Conservation (phyloP, 2,888 invertebrate genomes). For the Meiosimyza decipiens region DNA sequence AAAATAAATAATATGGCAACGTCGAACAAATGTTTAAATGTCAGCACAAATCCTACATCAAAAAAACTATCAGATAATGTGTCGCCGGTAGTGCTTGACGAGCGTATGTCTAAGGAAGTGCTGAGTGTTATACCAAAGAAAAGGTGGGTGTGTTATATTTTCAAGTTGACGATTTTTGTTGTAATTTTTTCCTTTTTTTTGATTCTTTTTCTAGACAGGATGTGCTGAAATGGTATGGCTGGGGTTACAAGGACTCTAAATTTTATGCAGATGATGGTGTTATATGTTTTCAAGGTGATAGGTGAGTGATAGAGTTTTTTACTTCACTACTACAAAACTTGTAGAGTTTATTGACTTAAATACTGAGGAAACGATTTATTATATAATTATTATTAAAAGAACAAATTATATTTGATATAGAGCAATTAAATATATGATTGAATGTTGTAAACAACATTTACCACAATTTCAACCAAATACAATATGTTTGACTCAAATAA, state of each 20-base stretch:
- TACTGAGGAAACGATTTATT: no score
- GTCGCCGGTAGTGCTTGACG: constrained; percentile 53
- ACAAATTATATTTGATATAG: no score
- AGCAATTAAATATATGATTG: no score
- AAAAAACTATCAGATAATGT: constrained; percentile 30
- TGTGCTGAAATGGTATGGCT: constrained; percentile 97
- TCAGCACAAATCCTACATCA: background rate
- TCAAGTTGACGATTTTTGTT: background rate
- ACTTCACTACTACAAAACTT: no score
- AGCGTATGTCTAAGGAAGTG: constrained; percentile 57
- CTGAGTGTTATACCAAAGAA: constrained; percentile 62
- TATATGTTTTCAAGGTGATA: constrained; percentile 83
- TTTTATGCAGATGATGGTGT: constrained; percentile 77
- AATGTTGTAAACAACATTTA: no score
- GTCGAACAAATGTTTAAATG: constrained; percentile 27
- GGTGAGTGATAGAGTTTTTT: constrained; percentile 70
- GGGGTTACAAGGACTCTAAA: constrained; percentile 98
- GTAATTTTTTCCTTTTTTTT: constrained; percentile 15
- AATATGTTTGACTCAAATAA: no score
- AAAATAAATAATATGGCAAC: constrained; percentile 36
- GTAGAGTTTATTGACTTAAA: no score
- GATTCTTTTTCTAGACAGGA: constrained; percentile 78
- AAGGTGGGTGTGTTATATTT: constrained; percentile 52
- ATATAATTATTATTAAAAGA: no score
- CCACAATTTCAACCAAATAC: no score